A percentile compares a stretch with the other conserved stretches of the same genome.
Conservation (phyloP, 2,888 invertebrate genomes). For the Megaustenia siamemsis region DNA sequence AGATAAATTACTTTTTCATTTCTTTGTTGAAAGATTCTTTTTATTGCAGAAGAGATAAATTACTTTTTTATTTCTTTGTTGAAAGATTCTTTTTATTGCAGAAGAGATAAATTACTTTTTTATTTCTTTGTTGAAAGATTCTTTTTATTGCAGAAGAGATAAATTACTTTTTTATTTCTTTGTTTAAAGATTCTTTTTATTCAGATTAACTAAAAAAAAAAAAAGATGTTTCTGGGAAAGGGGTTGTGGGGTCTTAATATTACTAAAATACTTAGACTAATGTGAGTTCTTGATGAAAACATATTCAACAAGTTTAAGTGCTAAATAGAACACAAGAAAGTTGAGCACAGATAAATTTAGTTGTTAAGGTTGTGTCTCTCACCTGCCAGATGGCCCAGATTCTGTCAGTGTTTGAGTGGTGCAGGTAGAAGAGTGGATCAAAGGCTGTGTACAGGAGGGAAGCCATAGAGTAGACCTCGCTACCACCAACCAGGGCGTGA, state of each 20-base stretch:
- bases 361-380: not conserved
- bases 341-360: not conserved
- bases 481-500: slow-evolving; percentile 61
- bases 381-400: slow-evolving; percentile 62
- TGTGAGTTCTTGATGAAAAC: too few relatives aligned
- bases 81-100: too few relatives aligned
- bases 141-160: too few relatives aligned
- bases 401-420: slow-evolving; percentile 58
- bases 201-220: too few relatives aligned
- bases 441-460: slow-evolving; percentile 40
- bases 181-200: not conserved
- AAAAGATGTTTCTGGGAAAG: too few relatives aligned
- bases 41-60: too few relatives aligned
- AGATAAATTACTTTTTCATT: not conserved
- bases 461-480: slow-evolving; percentile 59
- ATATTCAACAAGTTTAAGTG: not conserved
- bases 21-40: not conserved
- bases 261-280: too few relatives aligned
- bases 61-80: too few relatives aligned
- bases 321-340: not conserved
- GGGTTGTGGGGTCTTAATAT: too few relatives aligned
- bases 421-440: slow-evolving; percentile 36
- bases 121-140: too few relatives aligned
- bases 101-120: too few relatives aligned
- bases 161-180: not conserved